phyloP scores from a whole-genome alignment of 2,888 invertebrate species.

The Myopa tessellatipennis region DNA sequence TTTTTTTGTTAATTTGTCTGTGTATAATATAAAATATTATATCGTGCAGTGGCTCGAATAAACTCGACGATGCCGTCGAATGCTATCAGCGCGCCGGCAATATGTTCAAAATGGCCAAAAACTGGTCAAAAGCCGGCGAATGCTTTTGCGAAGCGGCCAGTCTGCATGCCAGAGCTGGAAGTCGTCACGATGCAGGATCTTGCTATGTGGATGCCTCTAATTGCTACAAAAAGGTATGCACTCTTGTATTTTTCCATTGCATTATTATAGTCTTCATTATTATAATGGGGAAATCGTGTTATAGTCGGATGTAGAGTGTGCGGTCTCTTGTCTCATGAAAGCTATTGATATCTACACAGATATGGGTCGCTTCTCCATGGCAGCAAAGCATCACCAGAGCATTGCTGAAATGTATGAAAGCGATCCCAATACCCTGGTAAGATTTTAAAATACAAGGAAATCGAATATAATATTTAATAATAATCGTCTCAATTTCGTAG shows the following conservation, averaged over 20 bases:
- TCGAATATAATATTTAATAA: background rate
- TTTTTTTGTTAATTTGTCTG: no score
- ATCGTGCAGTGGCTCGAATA: conserved; percentile 71
- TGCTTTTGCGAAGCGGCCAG: conserved; percentile 94
- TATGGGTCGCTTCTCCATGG: conserved; percentile 97
- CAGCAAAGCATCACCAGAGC: conserved; percentile 96
- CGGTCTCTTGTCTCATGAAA: conserved; percentile 88
- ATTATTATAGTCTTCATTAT: background rate
- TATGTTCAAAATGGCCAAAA: conserved; percentile 98
- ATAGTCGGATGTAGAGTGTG: conserved; percentile 74
- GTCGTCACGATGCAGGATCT: conserved; percentile 94
- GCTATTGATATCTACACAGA: conserved; percentile 98
- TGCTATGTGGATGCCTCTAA: conserved; percentile 97
- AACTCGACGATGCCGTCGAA: conserved; percentile 95
- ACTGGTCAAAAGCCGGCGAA: conserved; percentile 94
- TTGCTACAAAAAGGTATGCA: conserved; percentile 85
- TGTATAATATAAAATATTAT: no score
- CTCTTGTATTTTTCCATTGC: background rate
- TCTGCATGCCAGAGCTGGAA: conserved; percentile 86
- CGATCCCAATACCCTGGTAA: conserved; percentile 73
- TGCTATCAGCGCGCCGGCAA: conserved; percentile 96
- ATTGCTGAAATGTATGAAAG: conserved; percentile 97
- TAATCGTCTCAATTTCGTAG: conserved; percentile 42
- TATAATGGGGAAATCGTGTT: background rate
- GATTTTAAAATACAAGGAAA: background rate